Base-by-base conservation (phyloP, 2,113 vertebrate species). In the Laterallus jamaicensis region DNA sequence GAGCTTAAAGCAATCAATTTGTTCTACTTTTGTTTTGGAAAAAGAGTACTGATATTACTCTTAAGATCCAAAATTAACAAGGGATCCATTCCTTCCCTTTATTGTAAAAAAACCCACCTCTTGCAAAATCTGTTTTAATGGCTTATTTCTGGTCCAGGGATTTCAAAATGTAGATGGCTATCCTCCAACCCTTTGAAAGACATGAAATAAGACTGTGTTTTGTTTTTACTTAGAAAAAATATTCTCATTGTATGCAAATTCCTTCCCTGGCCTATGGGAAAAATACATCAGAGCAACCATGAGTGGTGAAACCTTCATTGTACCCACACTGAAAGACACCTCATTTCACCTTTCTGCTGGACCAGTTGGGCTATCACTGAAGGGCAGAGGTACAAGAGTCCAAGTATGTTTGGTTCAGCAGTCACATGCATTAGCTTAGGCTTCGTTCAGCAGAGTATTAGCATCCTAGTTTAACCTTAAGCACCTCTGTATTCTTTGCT, bases 111-210 rank as follows among this genome's bases (percentile, higher is more conserved):
- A 9, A 6, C 5, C 7, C 4, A 4, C 25, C 25, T 87, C 58
- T 92, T 92, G 75, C 82, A 96, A 88, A 95, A 90, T 93, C 71
- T 74, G 58, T 39, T 91, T 77, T 55, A 91, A 69, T 52, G 55
- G 15, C 55, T 92, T 47, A 70, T 50, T 94, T 81, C 85, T 93
- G 32, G 49, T 58, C 80, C 94, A 93, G 56, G 37, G 66, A 93
- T 96, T 96, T 97, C 93, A 93, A 96, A 93, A 92, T 47, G 9
- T 9, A 18, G 19, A 22, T 86, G 92, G 95, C 79, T 32, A 3
- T 42, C 44, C 76, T 96, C 92, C 94, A 96, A 86, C 74, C 25
- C 67, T 92, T 92, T 92, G 82, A 93, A 91, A 88, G 70, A 54
- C 55, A 78, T 17, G 14, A 69, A 92, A 81, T 49, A 64, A 81